Percentiles rank a stretch among this genome's conserved stretches.
phyloP scores from a whole-genome alignment of 2,888 invertebrate genomes.

The Orchesella flavescens region DNA sequence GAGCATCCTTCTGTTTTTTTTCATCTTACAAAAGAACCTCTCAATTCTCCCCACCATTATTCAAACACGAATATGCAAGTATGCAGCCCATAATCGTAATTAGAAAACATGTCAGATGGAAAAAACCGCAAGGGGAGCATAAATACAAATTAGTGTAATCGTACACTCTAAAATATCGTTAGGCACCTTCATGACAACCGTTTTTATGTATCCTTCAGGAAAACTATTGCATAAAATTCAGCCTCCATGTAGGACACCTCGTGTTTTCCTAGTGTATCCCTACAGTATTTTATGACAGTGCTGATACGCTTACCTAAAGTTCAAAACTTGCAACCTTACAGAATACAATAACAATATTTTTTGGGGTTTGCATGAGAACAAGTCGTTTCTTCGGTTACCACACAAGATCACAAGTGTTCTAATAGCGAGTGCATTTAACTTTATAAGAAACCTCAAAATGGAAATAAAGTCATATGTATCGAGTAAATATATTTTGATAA shows the following conservation, averaged over 20 bases:
- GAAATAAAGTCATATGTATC: slow-evolving; percentile 1
- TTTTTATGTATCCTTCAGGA: slow-evolving; percentile 35
- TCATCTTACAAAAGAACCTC: background rate
- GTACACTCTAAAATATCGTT: slow-evolving; percentile 18
- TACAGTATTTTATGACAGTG: too few relatives aligned
- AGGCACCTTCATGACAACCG: slow-evolving; percentile 31
- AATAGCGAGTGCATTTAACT: background rate
- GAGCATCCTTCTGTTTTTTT: too few relatives aligned
- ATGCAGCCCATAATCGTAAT: slow-evolving; percentile 48
- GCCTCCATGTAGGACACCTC: background rate
- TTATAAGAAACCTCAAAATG: background rate
- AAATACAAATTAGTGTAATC: slow-evolving; percentile 58
- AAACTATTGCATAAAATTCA: slow-evolving; percentile 7
- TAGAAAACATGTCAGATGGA: slow-evolving; percentile 42
- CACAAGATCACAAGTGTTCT: background rate
- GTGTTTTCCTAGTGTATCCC: too few relatives aligned
- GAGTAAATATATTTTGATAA: slow-evolving; percentile 14
- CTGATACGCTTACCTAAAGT: too few relatives aligned
- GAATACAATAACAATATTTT: too few relatives aligned
- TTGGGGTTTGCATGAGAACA: slow-evolving; percentile 3
- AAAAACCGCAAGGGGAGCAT: slow-evolving; percentile 47
- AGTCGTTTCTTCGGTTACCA: background rate
- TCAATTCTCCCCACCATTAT: background rate
- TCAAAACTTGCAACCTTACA: too few relatives aligned
- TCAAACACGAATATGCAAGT: background rate